These are phyloP conservation scores for Danio choprae DNA, from an alignment of 2,797 vertebrate genomes.

Conservation along the genomic window DNA sequence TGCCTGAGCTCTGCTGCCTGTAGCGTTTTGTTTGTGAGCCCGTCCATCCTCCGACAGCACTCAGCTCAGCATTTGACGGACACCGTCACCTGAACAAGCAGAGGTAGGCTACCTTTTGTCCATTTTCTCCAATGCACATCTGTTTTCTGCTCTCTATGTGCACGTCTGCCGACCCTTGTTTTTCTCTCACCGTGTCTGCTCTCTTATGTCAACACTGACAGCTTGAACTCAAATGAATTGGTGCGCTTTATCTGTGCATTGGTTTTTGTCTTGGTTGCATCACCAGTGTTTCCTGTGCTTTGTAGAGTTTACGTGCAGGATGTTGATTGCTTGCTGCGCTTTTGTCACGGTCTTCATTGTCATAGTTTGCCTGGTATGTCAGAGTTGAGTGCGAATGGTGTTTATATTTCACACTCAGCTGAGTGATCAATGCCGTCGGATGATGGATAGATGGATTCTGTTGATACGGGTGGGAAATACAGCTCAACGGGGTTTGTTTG, in stretches of 20 bases:
- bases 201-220: not conserved
- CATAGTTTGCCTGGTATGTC: constrained; percentile 23
- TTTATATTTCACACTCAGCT: constrained; percentile 38
- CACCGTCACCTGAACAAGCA: constrained; percentile 47
- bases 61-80: constrained; percentile 33
- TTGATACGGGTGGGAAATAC: constrained; percentile 18
- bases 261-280: not conserved
- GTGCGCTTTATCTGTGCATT: not conserved
- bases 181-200: constrained; percentile 20
- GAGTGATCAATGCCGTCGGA: constrained; percentile 49
- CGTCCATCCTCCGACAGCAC: constrained; percentile 31
- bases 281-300: constrained; percentile 37
- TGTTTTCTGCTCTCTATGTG: constrained; percentile 13
- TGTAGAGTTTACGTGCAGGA: constrained; percentile 24
- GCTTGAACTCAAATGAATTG: not conserved
- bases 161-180: constrained; percentile 25
- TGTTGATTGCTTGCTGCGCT: constrained; percentile 37
- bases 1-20: constrained; percentile 59
- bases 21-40: constrained; percentile 58
- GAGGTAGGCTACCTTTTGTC: constrained; percentile 54
- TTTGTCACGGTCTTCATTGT: constrained; percentile 4
- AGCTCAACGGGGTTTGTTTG: constrained; percentile 33
- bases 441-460: constrained; percentile 35
- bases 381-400: constrained; percentile 25
- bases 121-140: constrained; percentile 5